These are phyloP conservation scores for Coilia nasus DNA, from an alignment of 2,797 vertebrate genomes.

Conservation along the genomic window DNA sequence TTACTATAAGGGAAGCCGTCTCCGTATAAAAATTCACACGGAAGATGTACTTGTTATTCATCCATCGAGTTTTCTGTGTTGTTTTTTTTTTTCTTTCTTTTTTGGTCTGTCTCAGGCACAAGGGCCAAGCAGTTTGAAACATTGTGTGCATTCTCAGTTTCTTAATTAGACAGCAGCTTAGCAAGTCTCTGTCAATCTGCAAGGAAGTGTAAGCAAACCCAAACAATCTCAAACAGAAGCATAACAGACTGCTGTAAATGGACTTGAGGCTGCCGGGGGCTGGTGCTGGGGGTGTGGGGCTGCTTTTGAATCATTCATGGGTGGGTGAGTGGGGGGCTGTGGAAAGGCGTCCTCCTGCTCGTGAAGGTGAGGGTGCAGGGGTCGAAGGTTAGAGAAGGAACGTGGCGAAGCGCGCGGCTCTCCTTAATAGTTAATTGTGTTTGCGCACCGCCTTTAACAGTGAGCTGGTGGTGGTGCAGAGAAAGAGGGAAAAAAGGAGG, in stretches of 20 bases:
- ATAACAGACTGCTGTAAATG: not conserved
- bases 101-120: too few species aligned
- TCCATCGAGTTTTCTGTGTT: not conserved
- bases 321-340: not conserved
- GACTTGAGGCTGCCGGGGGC: not conserved
- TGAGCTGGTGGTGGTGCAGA: not conserved
- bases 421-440: slow-evolving; percentile 16
- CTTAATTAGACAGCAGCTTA: not conserved
- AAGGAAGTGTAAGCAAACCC: not conserved
- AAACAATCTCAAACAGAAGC: not conserved
- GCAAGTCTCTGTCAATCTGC: not conserved
- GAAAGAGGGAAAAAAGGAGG: not conserved
- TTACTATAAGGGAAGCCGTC: not conserved
- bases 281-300: not conserved
- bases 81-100: not conserved
- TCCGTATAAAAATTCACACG: not conserved
- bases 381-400: not conserved
- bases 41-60: not conserved
- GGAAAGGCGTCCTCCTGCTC: not conserved
- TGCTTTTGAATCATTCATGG: not conserved
- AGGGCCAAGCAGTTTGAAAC: not conserved
- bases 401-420: not conserved
- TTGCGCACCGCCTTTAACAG: not conserved
- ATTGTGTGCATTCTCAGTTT: not conserved
- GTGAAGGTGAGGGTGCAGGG: not conserved